These are phyloP conservation scores for Thripadectes ignobilis DNA, from an alignment of 2,797 vertebrate genomes.

Conservation along the genomic window DNA sequence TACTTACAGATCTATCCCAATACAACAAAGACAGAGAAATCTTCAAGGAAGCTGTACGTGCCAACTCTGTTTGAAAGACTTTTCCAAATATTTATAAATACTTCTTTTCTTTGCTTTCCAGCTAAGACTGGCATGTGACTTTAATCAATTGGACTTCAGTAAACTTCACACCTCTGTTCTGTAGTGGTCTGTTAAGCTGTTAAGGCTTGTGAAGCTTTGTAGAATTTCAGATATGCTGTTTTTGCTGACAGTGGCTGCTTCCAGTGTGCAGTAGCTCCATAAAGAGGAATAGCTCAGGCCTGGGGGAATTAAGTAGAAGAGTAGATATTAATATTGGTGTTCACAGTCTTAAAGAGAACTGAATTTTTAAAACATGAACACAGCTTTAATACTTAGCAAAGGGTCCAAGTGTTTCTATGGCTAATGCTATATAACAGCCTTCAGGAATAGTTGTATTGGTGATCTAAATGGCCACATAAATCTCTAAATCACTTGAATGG, in stretches of 20 bases:
- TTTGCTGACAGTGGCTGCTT: slow-evolving; percentile 16
- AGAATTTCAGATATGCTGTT: not conserved
- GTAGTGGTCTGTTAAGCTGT: not conserved
- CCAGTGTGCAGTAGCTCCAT: not conserved
- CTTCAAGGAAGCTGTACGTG: slow-evolving; percentile 29
- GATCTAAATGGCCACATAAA: not conserved
- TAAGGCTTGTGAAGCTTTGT: slow-evolving; percentile 28
- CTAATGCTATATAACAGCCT: not conserved
- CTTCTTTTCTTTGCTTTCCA: slow-evolving; percentile 24
- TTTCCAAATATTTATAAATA: slow-evolving; percentile 49
- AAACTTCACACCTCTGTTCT: slow-evolving; percentile 31
- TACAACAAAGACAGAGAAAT: not conserved
- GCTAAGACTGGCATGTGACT: slow-evolving; percentile 4
- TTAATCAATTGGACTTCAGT: slow-evolving; percentile 48
- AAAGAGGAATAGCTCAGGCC: not conserved
- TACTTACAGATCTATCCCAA: slow-evolving; percentile 19
- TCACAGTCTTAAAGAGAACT: not conserved
- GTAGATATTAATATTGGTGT: not conserved
- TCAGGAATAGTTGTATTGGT: not conserved
- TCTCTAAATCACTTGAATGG: not conserved
- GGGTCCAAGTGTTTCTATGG: not conserved
- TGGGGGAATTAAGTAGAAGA: not conserved
- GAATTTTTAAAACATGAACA: not conserved
- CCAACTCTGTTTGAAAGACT: slow-evolving; percentile 9
- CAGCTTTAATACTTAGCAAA: not conserved